phyloP scores from a whole-genome alignment of 2,888 invertebrate species.

The Acanthococcus lagerstroemiae region DNA sequence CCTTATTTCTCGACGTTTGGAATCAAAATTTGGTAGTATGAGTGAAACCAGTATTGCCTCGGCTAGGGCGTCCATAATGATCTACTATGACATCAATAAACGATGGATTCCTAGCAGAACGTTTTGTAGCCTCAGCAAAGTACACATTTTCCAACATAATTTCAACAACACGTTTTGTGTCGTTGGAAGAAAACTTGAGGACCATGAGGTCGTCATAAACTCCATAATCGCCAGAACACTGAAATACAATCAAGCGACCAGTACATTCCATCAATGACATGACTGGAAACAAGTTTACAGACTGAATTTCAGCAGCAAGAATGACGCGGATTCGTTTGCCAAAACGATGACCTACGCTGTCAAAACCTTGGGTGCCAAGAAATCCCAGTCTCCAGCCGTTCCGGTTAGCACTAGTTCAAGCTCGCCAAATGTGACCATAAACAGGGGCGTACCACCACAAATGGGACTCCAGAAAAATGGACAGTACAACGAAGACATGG shows the following conservation, averaged over 20 bases:
- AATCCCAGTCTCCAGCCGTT: slow-evolving; percentile 43
- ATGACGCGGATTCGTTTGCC: slow-evolving; percentile 93
- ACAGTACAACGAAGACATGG: slow-evolving; percentile 80
- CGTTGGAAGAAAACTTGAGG: slow-evolving; percentile 90
- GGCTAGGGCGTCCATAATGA: slow-evolving; percentile 96
- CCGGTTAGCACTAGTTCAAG: slow-evolving; percentile 39
- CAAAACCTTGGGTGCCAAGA: slow-evolving; percentile 44
- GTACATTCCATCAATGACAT: slow-evolving; percentile 98
- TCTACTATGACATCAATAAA: slow-evolving; percentile 92
- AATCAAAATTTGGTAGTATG: slow-evolving; percentile 14
- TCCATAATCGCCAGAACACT: slow-evolving; percentile 93
- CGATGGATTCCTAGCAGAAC: slow-evolving; percentile 94
- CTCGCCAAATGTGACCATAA: neutral
- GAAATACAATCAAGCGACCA: slow-evolving; percentile 97
- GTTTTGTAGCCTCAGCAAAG: slow-evolving; percentile 88
- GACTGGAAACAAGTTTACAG: slow-evolving; percentile 95
- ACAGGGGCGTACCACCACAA: slow-evolving; percentile 33
- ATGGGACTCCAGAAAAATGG: slow-evolving; percentile 37
- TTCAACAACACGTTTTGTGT: slow-evolving; percentile 95
- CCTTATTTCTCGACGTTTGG: neutral
- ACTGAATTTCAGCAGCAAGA: slow-evolving; percentile 91
- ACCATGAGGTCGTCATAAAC: slow-evolving; percentile 95
- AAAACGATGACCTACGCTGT: slow-evolving; percentile 91
- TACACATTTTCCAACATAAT: slow-evolving; percentile 95
- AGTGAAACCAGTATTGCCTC: slow-evolving; percentile 95